These are phyloP conservation scores for Boloria euphrosyne DNA, from an alignment of 2,888 invertebrate genomes.

Conservation along the genomic window DNA sequence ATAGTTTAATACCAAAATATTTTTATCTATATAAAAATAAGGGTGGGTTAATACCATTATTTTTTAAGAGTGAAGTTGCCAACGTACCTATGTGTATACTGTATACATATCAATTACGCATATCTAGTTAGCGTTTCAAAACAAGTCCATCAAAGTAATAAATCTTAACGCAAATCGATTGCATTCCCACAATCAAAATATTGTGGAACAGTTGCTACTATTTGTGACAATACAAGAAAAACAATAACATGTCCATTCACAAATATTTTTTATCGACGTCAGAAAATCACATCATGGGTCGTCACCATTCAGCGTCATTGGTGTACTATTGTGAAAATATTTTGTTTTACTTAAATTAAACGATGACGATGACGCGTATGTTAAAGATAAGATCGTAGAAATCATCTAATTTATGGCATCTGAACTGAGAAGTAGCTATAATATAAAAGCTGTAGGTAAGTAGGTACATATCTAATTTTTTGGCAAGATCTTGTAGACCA, in stretches of 20 bases:
- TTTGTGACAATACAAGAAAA: conserved; percentile 21
- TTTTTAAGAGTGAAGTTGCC: neutral
- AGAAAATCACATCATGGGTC: neutral
- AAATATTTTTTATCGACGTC: conserved; percentile 21
- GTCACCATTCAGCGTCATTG: neutral
- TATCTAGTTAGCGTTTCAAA: conserved; percentile 35
- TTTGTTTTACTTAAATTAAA: too few species aligned
- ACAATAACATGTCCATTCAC: conserved; percentile 12
- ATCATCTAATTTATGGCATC: too few species aligned
- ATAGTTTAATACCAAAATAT: too few species aligned
- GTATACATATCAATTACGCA: neutral
- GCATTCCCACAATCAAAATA: conserved; percentile 35
- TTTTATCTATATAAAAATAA: too few species aligned
- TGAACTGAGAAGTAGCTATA: too few species aligned
- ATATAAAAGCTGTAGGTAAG: too few species aligned
- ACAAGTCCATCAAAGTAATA: conserved; percentile 32
- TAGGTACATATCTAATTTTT: too few species aligned
- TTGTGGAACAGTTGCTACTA: conserved; percentile 32
- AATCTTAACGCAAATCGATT: conserved; percentile 27
- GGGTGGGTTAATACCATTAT: too few species aligned
- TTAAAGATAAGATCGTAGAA: too few species aligned
- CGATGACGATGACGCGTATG: too few species aligned
- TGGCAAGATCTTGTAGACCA: too few species aligned
- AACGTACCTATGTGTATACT: neutral
- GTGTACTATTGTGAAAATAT: neutral